A percentile compares a stretch with the other conserved stretches of the same genome.
Conservation (phyloP, 2,113 vertebrate genomes). For the Mustelus asterias region DNA sequence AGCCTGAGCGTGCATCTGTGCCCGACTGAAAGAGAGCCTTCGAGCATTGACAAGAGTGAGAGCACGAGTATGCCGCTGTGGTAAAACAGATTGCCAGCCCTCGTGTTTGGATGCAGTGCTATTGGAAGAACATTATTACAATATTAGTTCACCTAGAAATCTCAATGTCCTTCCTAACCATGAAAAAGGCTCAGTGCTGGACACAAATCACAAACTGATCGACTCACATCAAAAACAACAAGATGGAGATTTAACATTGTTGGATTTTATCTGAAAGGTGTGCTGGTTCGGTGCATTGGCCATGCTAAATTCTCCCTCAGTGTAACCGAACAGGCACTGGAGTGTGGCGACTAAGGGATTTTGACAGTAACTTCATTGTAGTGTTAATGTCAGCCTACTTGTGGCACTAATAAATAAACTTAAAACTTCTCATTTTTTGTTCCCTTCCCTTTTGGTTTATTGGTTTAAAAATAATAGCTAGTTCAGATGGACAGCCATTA, state of each 20-base stretch:
- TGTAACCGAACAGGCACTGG: too few relatives aligned
- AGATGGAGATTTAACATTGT: background rate
- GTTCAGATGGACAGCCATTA: background rate
- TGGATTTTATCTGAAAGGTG: background rate
- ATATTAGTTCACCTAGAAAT: background rate
- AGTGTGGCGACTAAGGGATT: too few relatives aligned
- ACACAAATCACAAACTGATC: background rate
- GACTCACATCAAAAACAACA: background rate
- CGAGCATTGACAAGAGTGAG: background rate
- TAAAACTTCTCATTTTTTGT: too few relatives aligned
- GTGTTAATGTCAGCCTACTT: too few relatives aligned
- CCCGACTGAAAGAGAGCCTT: constrained; percentile 56
- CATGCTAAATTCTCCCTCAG: too few relatives aligned
- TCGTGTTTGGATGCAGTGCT: background rate
- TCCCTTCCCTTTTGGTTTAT: too few relatives aligned
- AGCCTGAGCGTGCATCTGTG: constrained; percentile 72
- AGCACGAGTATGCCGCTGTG: background rate
- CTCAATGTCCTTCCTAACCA: background rate
- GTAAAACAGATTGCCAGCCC: background rate
- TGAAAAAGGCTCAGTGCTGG: background rate
- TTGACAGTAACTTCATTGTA: too few relatives aligned
- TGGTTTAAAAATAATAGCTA: background rate
- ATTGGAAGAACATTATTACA: background rate
- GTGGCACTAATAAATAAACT: too few relatives aligned
- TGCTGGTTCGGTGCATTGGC: background rate